phyloP scores from a whole-genome alignment of 2,113 vertebrate species.

The Sebastes fasciatus region DNA sequence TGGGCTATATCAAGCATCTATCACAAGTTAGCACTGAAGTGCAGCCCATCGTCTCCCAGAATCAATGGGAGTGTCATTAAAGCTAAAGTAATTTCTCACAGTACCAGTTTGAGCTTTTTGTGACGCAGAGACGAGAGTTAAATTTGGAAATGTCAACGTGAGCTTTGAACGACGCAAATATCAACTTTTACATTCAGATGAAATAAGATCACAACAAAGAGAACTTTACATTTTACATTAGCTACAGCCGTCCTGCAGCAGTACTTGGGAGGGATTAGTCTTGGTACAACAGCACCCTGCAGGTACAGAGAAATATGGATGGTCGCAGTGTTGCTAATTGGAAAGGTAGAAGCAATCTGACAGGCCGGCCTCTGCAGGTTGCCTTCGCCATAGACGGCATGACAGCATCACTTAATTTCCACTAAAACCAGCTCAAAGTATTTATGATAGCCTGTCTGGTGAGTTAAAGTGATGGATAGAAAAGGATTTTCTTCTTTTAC shows the following conservation, averaged over 20 bases:
- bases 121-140: not conserved
- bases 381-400: not conserved
- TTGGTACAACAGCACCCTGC: not conserved
- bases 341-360: not conserved
- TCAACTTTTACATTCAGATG: slow-evolving; percentile 19
- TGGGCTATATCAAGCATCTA: not conserved
- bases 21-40: slow-evolving; percentile 21
- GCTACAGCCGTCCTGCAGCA: not conserved
- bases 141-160: slow-evolving; percentile 51
- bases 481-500: not conserved
- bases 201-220: not conserved
- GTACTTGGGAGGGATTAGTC: not conserved
- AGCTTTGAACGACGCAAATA: slow-evolving; percentile 40
- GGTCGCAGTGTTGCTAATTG: not conserved
- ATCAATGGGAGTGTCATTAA: slow-evolving; percentile 27
- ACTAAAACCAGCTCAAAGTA: slow-evolving; percentile 1
- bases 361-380: slow-evolving; percentile 13
- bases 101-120: not conserved
- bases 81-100: slow-evolving; percentile 25
- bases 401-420: not conserved
- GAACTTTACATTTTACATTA: not conserved
- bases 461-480: not conserved
- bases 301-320: not conserved
- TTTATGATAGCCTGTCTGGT: not conserved
- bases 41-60: slow-evolving; percentile 15